phyloP scores from a whole-genome alignment of 2,797 vertebrate species.

The Streptopelia turtur region DNA sequence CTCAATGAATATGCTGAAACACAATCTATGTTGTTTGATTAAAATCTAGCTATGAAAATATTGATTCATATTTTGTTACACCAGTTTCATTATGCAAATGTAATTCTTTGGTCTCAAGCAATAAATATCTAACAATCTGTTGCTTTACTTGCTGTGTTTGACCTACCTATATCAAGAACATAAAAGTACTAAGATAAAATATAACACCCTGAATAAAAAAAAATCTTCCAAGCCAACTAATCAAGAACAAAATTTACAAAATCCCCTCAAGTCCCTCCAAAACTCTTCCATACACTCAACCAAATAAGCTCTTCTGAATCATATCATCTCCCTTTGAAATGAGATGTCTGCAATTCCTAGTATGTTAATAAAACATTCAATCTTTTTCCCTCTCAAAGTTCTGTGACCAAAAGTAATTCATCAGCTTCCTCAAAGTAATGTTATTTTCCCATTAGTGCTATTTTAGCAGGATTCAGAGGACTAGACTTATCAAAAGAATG shows the following conservation, averaged over 20 bases:
- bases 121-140: background rate
- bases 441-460: background rate
- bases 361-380: background rate
- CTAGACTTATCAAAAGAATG: background rate
- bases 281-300: background rate
- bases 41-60: background rate
- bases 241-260: background rate
- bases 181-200: background rate
- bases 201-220: background rate
- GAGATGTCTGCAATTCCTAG: background rate
- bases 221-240: background rate
- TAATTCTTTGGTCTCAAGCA: background rate
- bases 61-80: background rate
- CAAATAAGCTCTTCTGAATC: background rate
- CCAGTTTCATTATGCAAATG: background rate
- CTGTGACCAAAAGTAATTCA: background rate
- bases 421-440: background rate
- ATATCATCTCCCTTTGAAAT: background rate
- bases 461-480: background rate
- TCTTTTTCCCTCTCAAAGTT: background rate
- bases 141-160: background rate
- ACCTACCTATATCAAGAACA: background rate
- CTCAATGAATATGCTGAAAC: background rate
- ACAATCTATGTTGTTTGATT: background rate
- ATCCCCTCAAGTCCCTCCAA: background rate